A percentile compares a stretch with the other conserved stretches of the same genome.
These are phyloP conservation scores for Thymelicus acteon DNA, from an alignment of 2,888 invertebrate genomes.

Conservation along the genomic window DNA sequence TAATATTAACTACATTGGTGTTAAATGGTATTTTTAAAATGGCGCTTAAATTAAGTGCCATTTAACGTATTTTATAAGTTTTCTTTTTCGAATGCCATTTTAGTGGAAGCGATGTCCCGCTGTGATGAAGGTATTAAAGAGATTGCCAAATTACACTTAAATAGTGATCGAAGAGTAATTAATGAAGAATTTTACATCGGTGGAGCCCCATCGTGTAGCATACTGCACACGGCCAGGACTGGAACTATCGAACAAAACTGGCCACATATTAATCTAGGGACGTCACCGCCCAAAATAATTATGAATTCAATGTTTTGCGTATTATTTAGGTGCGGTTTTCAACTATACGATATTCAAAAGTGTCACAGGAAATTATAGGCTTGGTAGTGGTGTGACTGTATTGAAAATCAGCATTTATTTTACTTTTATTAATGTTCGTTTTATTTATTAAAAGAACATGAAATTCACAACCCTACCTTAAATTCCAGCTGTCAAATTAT, in stretches of 20 bases:
- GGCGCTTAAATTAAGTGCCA: slow-evolving; percentile 8
- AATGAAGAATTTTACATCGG: slow-evolving; percentile 17
- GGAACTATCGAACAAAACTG: background rate
- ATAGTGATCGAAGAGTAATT: slow-evolving; percentile 23
- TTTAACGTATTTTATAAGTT: slow-evolving; percentile 10
- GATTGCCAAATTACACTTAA: slow-evolving; percentile 25
- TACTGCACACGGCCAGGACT: background rate
- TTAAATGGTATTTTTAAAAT: background rate
- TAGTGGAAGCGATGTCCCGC: slow-evolving; percentile 10
- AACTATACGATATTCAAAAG: too few relatives aligned
- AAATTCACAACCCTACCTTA: slow-evolving; percentile 1
- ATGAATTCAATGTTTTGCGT: too few relatives aligned
- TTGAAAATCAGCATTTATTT: too few relatives aligned
- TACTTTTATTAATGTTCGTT: too few relatives aligned
- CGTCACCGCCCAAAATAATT: too few relatives aligned
- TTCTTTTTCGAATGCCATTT: slow-evolving; percentile 21
- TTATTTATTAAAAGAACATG: too few relatives aligned
- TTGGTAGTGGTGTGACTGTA: too few relatives aligned
- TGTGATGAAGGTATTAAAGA: slow-evolving; percentile 12
- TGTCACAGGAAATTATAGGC: too few relatives aligned
- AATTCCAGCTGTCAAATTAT: slow-evolving; percentile 9
- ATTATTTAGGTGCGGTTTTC: too few relatives aligned
- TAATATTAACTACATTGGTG: background rate
- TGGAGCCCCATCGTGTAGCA: background rate
- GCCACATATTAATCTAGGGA: too few relatives aligned